phyloP scores from a whole-genome alignment of 2,797 vertebrate species.

The Setipinna tenuifilis region DNA sequence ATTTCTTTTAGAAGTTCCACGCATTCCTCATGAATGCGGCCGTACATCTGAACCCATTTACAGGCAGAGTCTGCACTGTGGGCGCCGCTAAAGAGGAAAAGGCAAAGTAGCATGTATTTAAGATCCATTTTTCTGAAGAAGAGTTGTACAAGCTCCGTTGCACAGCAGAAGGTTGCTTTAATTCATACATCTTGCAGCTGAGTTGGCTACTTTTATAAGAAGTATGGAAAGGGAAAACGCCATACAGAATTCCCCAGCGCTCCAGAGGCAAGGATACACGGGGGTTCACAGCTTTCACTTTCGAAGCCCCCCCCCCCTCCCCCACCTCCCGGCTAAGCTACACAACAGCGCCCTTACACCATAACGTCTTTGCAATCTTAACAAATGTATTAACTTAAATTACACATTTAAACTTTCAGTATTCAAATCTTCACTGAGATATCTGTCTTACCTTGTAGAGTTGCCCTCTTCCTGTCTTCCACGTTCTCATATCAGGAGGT shows the following conservation, averaged over 20 bases:
- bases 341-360: no score
- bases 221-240: constrained; percentile 17
- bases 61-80: not conserved
- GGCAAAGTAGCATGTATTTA: not conserved
- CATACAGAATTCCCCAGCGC: not conserved
- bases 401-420: not conserved
- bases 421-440: not conserved
- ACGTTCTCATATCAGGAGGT: no score
- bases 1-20: not conserved
- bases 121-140: not conserved
- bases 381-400: not conserved
- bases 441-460: not conserved
- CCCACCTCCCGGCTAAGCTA: no score
- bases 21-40: not conserved
- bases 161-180: not conserved
- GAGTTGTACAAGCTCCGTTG: not conserved
- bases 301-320: not conserved
- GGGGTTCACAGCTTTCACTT: not conserved
- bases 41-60: constrained; percentile 2
- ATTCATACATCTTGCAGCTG: not conserved
- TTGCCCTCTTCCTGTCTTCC: not conserved
- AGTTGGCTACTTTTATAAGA: not conserved
- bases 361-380: no score
- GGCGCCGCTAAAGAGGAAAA: not conserved
- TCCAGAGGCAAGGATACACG: not conserved